A percentile compares a stretch with the other conserved stretches of the same genome.
Evolutionary conservation across 2,113 vertebrate genomes (phyloP).

Genomic region (Tetrax tetrax): DNA sequence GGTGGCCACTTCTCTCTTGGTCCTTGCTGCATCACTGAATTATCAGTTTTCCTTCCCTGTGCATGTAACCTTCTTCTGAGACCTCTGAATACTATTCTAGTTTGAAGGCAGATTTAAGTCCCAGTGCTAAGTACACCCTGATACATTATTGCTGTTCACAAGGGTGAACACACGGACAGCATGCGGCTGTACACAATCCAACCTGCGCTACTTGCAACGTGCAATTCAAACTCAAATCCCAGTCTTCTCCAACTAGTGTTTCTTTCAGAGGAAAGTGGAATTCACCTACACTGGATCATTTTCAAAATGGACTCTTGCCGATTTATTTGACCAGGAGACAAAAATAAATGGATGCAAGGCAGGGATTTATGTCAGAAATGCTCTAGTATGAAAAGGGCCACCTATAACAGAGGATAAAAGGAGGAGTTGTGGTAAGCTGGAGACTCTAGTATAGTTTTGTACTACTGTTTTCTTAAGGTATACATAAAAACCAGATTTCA

Average conservation of each 20-base stretch:
- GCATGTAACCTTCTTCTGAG: background rate
- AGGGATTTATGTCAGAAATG: background rate
- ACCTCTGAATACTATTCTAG: background rate
- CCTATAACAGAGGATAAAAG: background rate
- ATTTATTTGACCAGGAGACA: background rate
- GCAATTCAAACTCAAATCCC: background rate
- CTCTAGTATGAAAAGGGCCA: background rate
- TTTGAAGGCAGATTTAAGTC: background rate
- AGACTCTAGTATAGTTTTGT: background rate
- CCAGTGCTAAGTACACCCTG: background rate
- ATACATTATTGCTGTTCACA: background rate
- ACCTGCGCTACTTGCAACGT: background rate
- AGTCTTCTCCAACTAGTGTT: background rate
- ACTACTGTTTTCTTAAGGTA: background rate
- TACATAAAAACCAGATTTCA: background rate
- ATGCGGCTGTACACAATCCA: background rate
- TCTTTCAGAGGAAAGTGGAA: background rate
- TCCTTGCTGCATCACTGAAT: background rate
- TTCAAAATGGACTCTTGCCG: background rate
- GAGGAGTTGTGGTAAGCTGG: background rate
- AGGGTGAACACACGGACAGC: too few species aligned
- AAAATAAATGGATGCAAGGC: background rate
- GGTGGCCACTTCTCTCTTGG: background rate
- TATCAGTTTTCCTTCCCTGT: background rate
- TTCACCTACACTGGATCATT: background rate